phyloP scores from a whole-genome alignment of 2,113 vertebrate genomes.

The Urocitellus parryii region DNA sequence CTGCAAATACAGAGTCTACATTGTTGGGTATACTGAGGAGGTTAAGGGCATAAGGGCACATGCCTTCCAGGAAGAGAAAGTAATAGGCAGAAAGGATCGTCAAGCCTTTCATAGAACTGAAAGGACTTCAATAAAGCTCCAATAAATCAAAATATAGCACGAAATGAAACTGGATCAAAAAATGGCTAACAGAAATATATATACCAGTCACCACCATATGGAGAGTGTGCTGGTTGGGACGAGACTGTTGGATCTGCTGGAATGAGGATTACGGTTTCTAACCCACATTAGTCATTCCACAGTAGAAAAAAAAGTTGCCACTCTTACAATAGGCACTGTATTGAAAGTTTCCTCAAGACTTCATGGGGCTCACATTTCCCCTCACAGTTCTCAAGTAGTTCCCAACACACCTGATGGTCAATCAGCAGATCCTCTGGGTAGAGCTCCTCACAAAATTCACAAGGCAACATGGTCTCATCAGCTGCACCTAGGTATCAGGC shows the following conservation, averaged over 20 bases:
- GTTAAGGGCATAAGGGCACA: not conserved
- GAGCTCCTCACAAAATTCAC: constrained; percentile 98
- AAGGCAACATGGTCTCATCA: constrained; percentile 92
- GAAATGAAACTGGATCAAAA: not conserved
- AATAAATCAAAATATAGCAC: not conserved
- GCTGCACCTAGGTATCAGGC: constrained; percentile 67
- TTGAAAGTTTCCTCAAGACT: not conserved
- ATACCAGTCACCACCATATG: not conserved
- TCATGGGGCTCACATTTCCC: not conserved
- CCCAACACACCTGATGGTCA: constrained; percentile 93
- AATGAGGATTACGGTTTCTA: not conserved
- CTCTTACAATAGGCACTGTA: not conserved
- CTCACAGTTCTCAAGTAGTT: not conserved
- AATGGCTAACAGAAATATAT: not conserved
- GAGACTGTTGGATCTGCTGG: not conserved
- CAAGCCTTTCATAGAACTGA: not conserved
- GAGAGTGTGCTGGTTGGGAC: not conserved
- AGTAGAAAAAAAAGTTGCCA: not conserved
- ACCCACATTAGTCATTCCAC: not conserved
- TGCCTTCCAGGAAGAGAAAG: not conserved
- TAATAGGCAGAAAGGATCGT: not conserved
- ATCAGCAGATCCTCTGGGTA: constrained; percentile 96
- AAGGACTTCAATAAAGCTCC: not conserved
- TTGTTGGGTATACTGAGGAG: not conserved
- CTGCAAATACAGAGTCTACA: not conserved